Percentiles rank a stretch among this genome's conserved stretches.
Evolutionary conservation across 2,797 vertebrate genomes (phyloP).

Genomic region (Acipenser ruthenus): DNA sequence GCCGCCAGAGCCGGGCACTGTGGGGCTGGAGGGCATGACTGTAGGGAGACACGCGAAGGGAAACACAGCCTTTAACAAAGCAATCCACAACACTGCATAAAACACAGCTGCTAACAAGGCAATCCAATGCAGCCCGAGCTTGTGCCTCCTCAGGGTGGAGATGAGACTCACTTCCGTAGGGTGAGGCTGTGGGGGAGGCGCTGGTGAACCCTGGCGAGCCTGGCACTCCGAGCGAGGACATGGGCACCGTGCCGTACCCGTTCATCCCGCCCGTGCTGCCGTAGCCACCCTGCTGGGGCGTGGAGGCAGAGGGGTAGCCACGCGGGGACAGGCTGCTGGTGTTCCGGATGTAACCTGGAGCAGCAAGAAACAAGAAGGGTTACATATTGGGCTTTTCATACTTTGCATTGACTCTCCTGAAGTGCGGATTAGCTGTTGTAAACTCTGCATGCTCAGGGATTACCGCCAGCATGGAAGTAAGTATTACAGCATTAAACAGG

Average conservation of each 20-base stretch:
- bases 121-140: too few relatives aligned
- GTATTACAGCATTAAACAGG: background rate
- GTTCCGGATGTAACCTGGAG: conserved; percentile 86
- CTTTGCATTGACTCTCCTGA: background rate
- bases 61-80: conserved; percentile 10
- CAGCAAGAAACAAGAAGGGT: background rate
- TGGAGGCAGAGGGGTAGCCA: conserved; percentile 92
- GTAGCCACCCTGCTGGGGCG: conserved; percentile 90
- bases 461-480: background rate
- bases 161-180: conserved; percentile 74
- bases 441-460: too few relatives aligned
- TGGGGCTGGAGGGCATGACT: conserved; percentile 98
- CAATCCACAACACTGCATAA: conserved; percentile 8
- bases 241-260: conserved; percentile 91
- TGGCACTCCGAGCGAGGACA: conserved; percentile 90
- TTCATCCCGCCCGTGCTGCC: conserved; percentile 87
- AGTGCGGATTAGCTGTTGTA: too few relatives aligned
- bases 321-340: conserved; percentile 95
- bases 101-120: background rate
- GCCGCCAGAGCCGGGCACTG: conserved; percentile 88
- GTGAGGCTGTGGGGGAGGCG: conserved; percentile 85
- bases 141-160: too few relatives aligned
- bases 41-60: conserved; percentile 31
- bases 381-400: background rate
- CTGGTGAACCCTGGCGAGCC: conserved; percentile 93